These are phyloP conservation scores for Crotalus viridis DNA, from an alignment of 2,113 vertebrate species.

Conservation along the genomic window DNA sequence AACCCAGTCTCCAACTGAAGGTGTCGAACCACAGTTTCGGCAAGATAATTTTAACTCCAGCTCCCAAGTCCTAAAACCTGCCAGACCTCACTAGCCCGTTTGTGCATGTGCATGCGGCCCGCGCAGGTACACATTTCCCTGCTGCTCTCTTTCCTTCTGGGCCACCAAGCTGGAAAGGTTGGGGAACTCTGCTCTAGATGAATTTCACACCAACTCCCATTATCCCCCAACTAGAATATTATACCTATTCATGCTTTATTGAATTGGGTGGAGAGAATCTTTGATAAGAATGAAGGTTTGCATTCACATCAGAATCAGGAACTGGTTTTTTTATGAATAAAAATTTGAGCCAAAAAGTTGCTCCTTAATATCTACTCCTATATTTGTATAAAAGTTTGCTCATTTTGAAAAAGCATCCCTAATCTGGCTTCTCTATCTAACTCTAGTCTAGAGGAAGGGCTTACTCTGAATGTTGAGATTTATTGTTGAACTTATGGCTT, in stretches of 20 bases:
- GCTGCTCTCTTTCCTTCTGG: no score
- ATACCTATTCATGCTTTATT: conserved; percentile 13
- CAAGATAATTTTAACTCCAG: background rate
- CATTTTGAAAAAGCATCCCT: background rate
- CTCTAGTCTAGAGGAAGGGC: background rate
- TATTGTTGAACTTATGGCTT: background rate
- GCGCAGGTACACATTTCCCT: no score
- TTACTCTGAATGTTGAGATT: background rate
- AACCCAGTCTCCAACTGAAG: background rate
- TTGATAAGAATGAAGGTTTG: background rate
- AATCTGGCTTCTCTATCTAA: background rate
- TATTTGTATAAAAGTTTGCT: background rate
- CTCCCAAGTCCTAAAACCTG: background rate
- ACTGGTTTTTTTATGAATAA: background rate
- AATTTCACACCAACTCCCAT: background rate
- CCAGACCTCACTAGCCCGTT: background rate
- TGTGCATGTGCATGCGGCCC: no score
- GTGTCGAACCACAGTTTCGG: background rate
- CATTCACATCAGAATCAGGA: background rate
- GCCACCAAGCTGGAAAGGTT: no score
- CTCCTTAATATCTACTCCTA: background rate
- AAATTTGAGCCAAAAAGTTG: background rate
- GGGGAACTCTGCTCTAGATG: background rate
- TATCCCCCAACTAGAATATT: conserved; percentile 8
- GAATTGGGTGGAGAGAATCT: background rate